Base-by-base conservation (phyloP, 2,113 vertebrate genomes). In the Labeo catla region DNA sequence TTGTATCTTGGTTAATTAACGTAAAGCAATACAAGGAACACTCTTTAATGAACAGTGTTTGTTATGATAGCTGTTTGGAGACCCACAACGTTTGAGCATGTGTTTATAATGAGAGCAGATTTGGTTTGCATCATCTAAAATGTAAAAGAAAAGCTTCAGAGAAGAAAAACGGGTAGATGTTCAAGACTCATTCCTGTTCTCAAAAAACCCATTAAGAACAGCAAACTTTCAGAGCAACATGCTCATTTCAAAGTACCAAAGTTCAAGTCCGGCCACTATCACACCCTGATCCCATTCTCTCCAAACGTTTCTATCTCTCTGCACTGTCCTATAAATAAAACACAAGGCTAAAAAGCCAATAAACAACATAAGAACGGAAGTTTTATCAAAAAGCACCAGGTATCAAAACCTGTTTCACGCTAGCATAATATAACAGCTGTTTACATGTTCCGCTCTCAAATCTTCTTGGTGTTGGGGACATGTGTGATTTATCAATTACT, bases 331-430 rank as follows among this genome's bases (percentile, higher is more conserved):
- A 11, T 19, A 57, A 78, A n/a, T 39, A 61, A 79, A n/a, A 43
- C 8, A 10, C 15, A 23, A 23, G 10, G 6, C 11, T 23, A 21
- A 57, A 57, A 57, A 54, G 8, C 28, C 7, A 8, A 57, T 39
- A 36, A 34, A 78, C 23, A n/a, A 23, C 11, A 61, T 61, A 79
- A 79, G 5, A 59, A 59, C 57, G 45, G 36, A 43, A 63, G 52
- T 16, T 54, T 79, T 80, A 80, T 63, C 78, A 47, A 45, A 80
- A 61, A 80, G 78, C 78, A 63, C 57, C 77, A 80, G 77, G 36
- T 80, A 45, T 80, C 77, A 45, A 80, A 80, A 63, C 77, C 77
- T 63, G 57, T 80, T 80, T 80, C 57, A 80, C 39, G 36, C 54
- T 61, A 45, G 11, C 36, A 80, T 59, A 63, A 15, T 57, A 43